Conservation (phyloP, 1,140 invertebrate genomes). For the Cheumatopsyche charites region DNA sequence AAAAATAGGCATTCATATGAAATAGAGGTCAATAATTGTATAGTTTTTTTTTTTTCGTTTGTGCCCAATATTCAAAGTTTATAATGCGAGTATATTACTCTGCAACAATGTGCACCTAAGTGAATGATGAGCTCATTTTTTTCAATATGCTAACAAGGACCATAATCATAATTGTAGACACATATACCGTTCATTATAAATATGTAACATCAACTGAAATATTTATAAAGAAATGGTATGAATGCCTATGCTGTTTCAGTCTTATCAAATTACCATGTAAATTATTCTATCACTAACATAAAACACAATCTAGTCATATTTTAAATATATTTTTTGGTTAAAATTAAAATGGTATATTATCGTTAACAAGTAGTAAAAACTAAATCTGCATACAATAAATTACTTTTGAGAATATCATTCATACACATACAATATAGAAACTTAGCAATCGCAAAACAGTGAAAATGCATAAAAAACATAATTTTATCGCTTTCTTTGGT, state of each 20-base stretch:
- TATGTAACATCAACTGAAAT: too few species aligned
- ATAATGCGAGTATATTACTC: too few species aligned
- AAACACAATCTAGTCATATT: background rate
- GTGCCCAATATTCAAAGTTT: too few species aligned
- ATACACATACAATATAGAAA: background rate
- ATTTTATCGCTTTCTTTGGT: background rate
- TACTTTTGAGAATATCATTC: background rate
- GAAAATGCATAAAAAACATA: background rate
- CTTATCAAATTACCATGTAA: background rate
- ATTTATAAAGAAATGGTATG: too few species aligned
- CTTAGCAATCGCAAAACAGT: background rate
- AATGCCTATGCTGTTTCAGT: background rate
- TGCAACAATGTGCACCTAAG: too few species aligned
- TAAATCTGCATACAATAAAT: background rate
- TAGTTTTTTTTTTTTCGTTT: too few species aligned
- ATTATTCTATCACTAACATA: background rate
- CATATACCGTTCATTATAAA: too few species aligned
- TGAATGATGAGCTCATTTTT: too few species aligned
- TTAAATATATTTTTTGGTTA: slow-evolving; percentile 12
- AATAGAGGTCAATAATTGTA: too few species aligned
- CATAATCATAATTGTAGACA: too few species aligned
- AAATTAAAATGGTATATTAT: slow-evolving; percentile 19
- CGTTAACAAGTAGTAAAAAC: background rate
- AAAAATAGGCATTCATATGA: too few species aligned
- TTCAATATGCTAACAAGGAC: too few species aligned